These are phyloP conservation scores for Drosophila affinis DNA, from an alignment of 2,888 invertebrate species.

Conservation along the genomic window DNA sequence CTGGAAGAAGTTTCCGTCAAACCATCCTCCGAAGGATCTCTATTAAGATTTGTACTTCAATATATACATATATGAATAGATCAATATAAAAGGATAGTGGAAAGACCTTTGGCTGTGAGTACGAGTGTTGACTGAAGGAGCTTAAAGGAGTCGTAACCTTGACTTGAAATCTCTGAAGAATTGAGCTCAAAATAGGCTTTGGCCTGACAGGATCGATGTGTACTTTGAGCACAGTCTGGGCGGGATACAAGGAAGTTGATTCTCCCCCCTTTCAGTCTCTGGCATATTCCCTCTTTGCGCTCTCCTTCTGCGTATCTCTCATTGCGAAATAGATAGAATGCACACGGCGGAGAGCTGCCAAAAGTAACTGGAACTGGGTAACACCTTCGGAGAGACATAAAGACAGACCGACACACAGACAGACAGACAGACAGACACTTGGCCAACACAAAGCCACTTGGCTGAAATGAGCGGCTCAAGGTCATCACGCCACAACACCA, in stretches of 20 bases:
- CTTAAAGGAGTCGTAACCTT: no score
- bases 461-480: conserved; percentile 78
- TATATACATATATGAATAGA: no score
- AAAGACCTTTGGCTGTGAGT: no score
- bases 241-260: no score
- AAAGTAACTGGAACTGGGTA: conserved; percentile 76
- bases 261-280: not conserved
- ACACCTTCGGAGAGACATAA: conserved; percentile 25
- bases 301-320: not conserved
- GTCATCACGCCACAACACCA: conserved; percentile 76
- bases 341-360: conserved; percentile 59
- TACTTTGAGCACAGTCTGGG: no score
- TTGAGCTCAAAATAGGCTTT: no score
- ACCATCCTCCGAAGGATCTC: no score
- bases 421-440: conserved; percentile 37
- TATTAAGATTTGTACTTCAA: no score
- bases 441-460: conserved; percentile 61
- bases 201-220: no score
- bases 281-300: not conserved
- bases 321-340: conserved; percentile 36
- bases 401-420: conserved; percentile 23
- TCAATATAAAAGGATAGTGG: no score
- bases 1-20: not conserved
- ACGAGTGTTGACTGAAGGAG: no score
- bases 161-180: no score